Base-by-base conservation (phyloP, 1,140 invertebrate species). In the Panagrolaimus sp. region DNA sequence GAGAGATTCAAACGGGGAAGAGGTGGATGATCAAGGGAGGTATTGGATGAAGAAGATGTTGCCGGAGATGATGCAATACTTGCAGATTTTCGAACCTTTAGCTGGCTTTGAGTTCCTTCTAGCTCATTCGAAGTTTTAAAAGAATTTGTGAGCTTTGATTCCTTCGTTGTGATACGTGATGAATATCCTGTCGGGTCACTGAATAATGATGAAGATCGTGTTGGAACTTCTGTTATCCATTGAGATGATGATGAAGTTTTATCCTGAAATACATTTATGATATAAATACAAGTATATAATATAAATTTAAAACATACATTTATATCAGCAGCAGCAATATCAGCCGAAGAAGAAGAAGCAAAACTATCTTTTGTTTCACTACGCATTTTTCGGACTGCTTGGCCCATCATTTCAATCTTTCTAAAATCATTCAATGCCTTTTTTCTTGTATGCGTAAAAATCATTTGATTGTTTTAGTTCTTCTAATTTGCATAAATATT, bases 361-460 rank as follows among this genome's bases (percentile, higher is more conserved):
- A 58, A 21, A 28, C 21, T 58, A 21, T 24, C 8, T 52, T n/a
- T 21, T 58, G 52, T 17, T 58, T 28, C 17, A 28, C 52, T 10
- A 12, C 52, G 52, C 52, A 58, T 58, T 28, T 58, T 58, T 28
- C 28, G 21, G 15, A 58, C 52, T n/a, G 52, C 52, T 58, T 58
- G 52, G 21, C 52, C 52, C 52, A 58, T 58, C 32, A 38, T 38
- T 38, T 38, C 32, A 38, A 38, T 4, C 32, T 38, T 38, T 7
- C 7, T 38, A 4, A 4, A 38, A 38, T 4, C 2, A 38, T 4
- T 38, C 7, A 7, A 4, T 38, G 7, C 32, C 2, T 38, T 38
- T 38, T 38, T 4, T n/a, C n/a, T n/a, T 38, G 32, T 38, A 7
- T 38, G 32, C 32, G 7, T 4, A 38, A 38, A 38, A 38, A 38